Evolutionary conservation across 37 sponge, comb jelly and placozoan species (phyloP), one percentile per base, ranked within the genome.

Genomic region (Hexactinellida sp.): DNA sequence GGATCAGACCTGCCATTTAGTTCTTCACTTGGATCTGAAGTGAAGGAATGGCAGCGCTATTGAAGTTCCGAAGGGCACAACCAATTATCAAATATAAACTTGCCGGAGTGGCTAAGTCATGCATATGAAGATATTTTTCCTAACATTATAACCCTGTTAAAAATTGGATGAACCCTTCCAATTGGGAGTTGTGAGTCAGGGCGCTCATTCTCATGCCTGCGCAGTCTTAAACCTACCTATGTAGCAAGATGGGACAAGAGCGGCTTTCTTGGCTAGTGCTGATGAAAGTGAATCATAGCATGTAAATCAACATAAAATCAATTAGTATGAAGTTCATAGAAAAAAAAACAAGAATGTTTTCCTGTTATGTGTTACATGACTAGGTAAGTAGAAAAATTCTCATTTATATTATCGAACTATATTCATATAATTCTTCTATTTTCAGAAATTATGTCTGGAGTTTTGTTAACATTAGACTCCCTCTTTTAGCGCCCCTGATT

Each of bases 11-110:
- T 63, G 76, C 76, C 76, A 63, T 63, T 63, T 63, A 63, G 76
- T 63, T 63, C 76, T 28, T 63, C 76, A n/a, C 76, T 63, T 63
- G 13, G 76, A 63, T 63, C 76, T 63, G 76, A 25, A 63, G 34
- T 63, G 76, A 63, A 63, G 76, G 76, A 63, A 63, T 63, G 76
- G 76, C 76, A 63, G 76, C 76, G 76, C 28, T 63, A 63, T 63
- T 63, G 30, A 23, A 63, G 30, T 63, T 63, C 76, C 76, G 13
- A 63, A 23, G 76, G 13, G 76, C 76, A 7, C 76, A 63, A 63
- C 13, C 76, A 63, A 63, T 63, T 63, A 63, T 63, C 76, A 63
- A 16, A n/a, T n/a, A 41, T 63, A n/a, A 63, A 63, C 76, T 63
- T 63, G 76, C 13, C 76, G 32, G 76, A 63, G 76, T 63, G 76